Evolutionary conservation across 2,888 invertebrate species (phyloP).

Genomic region (Gari tellinella): DNA sequence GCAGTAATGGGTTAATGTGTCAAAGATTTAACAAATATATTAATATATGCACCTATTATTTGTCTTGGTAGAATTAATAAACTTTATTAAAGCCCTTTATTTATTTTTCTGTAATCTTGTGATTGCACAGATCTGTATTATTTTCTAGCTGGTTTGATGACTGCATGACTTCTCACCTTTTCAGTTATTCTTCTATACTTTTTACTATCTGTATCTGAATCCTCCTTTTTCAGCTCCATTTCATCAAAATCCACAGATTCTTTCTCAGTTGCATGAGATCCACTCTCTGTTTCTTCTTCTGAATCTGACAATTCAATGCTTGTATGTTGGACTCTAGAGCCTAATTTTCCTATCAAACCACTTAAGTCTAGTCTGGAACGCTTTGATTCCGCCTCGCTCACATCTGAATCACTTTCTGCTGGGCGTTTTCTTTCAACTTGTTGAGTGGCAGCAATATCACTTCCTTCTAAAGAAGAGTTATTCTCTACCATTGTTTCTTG

Average conservation of each 20-base stretch:
- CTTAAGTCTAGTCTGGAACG: constrained; percentile 64
- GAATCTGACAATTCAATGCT: constrained; percentile 62
- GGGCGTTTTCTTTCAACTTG: constrained; percentile 61
- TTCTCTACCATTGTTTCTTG: too few relatives aligned
- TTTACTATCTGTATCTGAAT: constrained; percentile 12
- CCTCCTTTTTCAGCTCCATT: not conserved
- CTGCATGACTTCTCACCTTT: constrained; percentile 40
- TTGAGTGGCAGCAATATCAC: not conserved
- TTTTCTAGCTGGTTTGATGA: too few relatives aligned
- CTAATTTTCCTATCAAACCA: constrained; percentile 65
- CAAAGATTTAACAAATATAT: too few relatives aligned
- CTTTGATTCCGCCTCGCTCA: constrained; percentile 51
- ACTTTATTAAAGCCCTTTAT: too few relatives aligned
- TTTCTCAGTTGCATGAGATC: not conserved
- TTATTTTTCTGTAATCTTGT: too few relatives aligned
- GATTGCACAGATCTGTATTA: too few relatives aligned
- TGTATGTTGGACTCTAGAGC: constrained; percentile 61
- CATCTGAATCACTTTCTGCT: constrained; percentile 26
- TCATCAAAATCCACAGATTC: not conserved
- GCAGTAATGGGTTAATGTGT: too few relatives aligned
- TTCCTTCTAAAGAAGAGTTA: not conserved
- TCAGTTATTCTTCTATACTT: constrained; percentile 50
- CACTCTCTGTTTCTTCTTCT: constrained; percentile 51
- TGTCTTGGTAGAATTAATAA: too few relatives aligned
- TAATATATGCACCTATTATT: too few relatives aligned